Evolutionary conservation across 2,888 invertebrate genomes (phyloP).

Genomic region (Laspeyria flexula): DNA sequence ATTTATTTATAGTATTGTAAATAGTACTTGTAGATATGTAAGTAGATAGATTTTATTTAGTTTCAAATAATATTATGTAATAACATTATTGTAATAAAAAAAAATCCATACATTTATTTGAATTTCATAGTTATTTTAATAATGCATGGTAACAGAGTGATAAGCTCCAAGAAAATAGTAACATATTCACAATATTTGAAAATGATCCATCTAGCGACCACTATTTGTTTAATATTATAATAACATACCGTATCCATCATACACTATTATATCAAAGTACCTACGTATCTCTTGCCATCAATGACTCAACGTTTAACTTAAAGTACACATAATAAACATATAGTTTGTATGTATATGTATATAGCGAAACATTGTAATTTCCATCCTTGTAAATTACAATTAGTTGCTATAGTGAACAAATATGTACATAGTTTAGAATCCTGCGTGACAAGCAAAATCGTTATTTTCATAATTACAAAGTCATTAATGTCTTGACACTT

Average conservation of each 20-base stretch:
- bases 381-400: conserved; percentile 41
- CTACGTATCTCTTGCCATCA: neutral
- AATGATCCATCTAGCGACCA: too few species aligned
- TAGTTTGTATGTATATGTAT: conserved; percentile 28
- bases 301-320: neutral
- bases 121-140: too few species aligned
- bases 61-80: too few species aligned
- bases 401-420: conserved; percentile 39
- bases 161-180: too few species aligned
- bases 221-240: too few species aligned
- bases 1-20: too few species aligned
- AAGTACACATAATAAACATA: conserved; percentile 8
- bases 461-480: conserved; percentile 51
- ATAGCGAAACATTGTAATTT: conserved; percentile 34
- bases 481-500: conserved; percentile 49
- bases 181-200: too few species aligned
- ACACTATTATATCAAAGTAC: neutral
- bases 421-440: conserved; percentile 45
- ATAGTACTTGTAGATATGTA: too few species aligned
- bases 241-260: neutral
- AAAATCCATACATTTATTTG: too few species aligned
- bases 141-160: too few species aligned
- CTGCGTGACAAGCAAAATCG: conserved; percentile 44
- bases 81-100: too few species aligned
- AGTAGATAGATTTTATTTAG: too few species aligned